Base-by-base conservation (phyloP, 2,113 vertebrate species). In the Strix uralensis region DNA sequence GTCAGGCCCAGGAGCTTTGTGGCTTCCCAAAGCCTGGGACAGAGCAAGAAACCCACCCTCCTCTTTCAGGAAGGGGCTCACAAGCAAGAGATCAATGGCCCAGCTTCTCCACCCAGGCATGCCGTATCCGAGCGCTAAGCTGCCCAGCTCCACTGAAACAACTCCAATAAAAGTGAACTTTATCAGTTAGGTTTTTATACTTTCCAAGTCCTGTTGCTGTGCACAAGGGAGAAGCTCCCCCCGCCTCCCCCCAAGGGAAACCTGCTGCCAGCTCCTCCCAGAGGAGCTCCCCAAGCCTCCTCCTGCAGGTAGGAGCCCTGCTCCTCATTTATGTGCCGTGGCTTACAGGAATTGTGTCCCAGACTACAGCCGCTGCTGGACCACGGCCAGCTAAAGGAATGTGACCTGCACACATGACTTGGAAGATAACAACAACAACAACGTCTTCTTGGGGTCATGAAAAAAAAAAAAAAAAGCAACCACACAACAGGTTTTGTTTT, bases 161-260 rank as follows among this genome's bases (percentile, higher is more conserved):
- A 10, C 36, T 30, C 70, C 51, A 12, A 3, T 2, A 17, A 52
- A 34, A 66, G 46, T 3, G 0, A 23, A 44, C 25, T 77, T 40
- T 0, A 44, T 10, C 36, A 0, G 0, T 19, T 3, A 13, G 25
- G 14, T 15, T 21, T 61, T 52, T 10, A 1, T 13, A 2, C 21
- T 70, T 18, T 38, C 47, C 90, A 29, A 34, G 10, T 2, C 40
- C 52, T 40, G 42, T 10, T 34, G 70, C 57, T 30, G 36, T 21
- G 30, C 27, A 13, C 5, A 0, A 9, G 34, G 27, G 18, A 46
- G 16, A 16, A 15, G 55, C 58, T 52, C 14, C 6, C 52, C 7
- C 5, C 2, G 0, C 14, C 23, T 20, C 23, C 19, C n/a, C 27
- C 15, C 5, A 11, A 18, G 61, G 61, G 52, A 73, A 26, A 13